Evolutionary conservation across 2,797 vertebrate genomes (phyloP), one percentile per base, ranked within the genome.

Genomic region (Tragopan temminckii): DNA sequence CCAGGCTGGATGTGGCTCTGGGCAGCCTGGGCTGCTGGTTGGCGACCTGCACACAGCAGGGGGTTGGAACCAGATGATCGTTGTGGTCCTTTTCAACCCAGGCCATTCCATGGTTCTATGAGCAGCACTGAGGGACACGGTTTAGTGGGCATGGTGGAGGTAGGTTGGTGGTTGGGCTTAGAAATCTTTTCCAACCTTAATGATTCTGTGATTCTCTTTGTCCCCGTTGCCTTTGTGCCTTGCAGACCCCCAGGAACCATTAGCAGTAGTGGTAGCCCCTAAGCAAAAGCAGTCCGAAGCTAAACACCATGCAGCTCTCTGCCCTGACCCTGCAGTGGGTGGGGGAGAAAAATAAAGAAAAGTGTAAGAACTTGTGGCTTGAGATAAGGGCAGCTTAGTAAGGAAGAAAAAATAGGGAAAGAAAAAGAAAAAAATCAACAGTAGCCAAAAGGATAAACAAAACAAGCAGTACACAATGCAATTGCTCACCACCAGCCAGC

Each of bases 251-350:
- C 45, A 14, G 36, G 36, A 69, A 36, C 19, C 4, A 7, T 31
- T 52, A 23, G 35, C 10, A 0, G 33, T 13, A 6, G 4, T 25
- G 2, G 27, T 46, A 9, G 5, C 50, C 50, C 11, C 0, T 71
- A 43, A 83, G 45, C 16, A 31, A 53, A 53, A 53, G 52, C 52
- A 53, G 52, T 53, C 27, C 50, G 9, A 18, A 11, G 21, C 33
- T 35, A 15, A 58, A 58, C 57, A 58, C 33, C 33, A 9, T 35
- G 21, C 33, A 58, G 33, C 57, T 58, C 57, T 35, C 20, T 58
- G 31, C 53, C 55, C 55, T 20, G 4, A 23, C 11, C 55, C 55
- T 33, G 12, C 20, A 24, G 55, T 16, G 57, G 33, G 8, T 58
- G 33, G 57, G n/a, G 33, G 33, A 35, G 57, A 35, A 58, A 58